Evolutionary conservation across 2,888 invertebrate genomes (phyloP).

Genomic region (Heteromurus nitidus): DNA sequence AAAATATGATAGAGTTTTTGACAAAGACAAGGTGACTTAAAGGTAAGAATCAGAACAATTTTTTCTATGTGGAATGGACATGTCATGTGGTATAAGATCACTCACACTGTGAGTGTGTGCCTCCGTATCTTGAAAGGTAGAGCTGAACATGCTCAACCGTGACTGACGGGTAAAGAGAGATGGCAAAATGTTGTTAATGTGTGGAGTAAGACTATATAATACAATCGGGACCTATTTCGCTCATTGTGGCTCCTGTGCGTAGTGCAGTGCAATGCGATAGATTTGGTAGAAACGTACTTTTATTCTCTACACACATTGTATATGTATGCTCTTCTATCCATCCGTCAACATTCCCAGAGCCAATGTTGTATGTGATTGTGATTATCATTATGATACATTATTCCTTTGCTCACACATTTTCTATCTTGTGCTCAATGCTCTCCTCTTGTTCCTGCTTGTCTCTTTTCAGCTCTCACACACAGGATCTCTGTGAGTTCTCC

Average conservation of each 20-base stretch:
- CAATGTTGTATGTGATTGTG: slow-evolving; percentile 1
- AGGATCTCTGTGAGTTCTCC: too few species aligned
- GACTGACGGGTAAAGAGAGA: too few species aligned
- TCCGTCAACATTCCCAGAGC: slow-evolving; percentile 25
- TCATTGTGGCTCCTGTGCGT: slow-evolving; percentile 9
- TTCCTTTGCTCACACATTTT: slow-evolving; percentile 43
- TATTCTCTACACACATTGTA: neutral
- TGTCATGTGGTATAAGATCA: neutral
- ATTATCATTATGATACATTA: slow-evolving; percentile 15
- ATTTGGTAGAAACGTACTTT: slow-evolving; percentile 12
- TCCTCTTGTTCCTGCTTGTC: slow-evolving; percentile 36
- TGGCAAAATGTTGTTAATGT: slow-evolving; percentile 12
- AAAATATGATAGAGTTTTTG: too few species aligned
- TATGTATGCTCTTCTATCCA: too few species aligned
- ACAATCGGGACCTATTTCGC: slow-evolving; percentile 19
- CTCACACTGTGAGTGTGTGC: neutral
- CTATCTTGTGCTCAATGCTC: neutral
- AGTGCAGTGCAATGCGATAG: slow-evolving; percentile 28
- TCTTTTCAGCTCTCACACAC: slow-evolving; percentile 6
- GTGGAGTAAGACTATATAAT: neutral
- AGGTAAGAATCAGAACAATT: neutral
- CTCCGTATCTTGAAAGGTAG: neutral
- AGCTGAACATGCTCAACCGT: too few species aligned
- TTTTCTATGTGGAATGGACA: neutral
- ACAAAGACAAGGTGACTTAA: slow-evolving; percentile 2